Conservation (phyloP, 2,888 invertebrate genomes). For the Orthosia gothica region DNA sequence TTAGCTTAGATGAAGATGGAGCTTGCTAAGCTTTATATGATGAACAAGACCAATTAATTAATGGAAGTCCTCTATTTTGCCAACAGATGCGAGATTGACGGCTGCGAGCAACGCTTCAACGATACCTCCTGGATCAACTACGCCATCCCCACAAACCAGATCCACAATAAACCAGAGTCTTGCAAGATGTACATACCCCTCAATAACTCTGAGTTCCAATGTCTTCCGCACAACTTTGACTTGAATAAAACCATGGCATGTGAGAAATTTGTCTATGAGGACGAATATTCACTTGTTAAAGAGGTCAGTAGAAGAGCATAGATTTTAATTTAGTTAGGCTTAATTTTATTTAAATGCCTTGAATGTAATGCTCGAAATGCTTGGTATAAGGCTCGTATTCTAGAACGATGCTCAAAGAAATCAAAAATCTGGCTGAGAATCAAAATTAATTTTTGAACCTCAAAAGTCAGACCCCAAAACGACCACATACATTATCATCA, state of each 20-base stretch:
- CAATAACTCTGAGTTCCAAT: slow-evolving; percentile 73
- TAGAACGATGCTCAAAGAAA: slow-evolving; percentile 21
- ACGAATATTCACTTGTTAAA: slow-evolving; percentile 83
- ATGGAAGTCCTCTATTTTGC: background rate
- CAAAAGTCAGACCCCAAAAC: background rate
- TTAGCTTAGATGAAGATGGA: too few species aligned
- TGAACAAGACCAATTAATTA: background rate
- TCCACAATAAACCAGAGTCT: slow-evolving; percentile 71
- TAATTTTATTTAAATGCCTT: slow-evolving; percentile 1
- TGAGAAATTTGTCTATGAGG: slow-evolving; percentile 82
- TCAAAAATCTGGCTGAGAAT: background rate
- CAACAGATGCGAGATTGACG: slow-evolving; percentile 84
- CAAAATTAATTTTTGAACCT: background rate
- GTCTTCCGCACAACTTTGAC: slow-evolving; percentile 79
- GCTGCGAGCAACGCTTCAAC: slow-evolving; percentile 85
- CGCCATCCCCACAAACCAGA: slow-evolving; percentile 80
- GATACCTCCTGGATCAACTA: slow-evolving; percentile 86
- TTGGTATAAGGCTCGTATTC: slow-evolving; percentile 36
- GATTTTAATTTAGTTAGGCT: background rate
- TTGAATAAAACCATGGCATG: slow-evolving; percentile 79
- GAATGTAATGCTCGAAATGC: slow-evolving; percentile 1
- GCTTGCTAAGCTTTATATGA: background rate
- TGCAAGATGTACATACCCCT: slow-evolving; percentile 78
- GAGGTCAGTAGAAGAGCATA: slow-evolving; percentile 77
- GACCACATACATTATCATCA: background rate